A percentile compares a stretch with the other conserved stretches of the same genome.
These are phyloP conservation scores for Cheilosia soror DNA, from an alignment of 2,888 invertebrate genomes.

Conservation along the genomic window DNA sequence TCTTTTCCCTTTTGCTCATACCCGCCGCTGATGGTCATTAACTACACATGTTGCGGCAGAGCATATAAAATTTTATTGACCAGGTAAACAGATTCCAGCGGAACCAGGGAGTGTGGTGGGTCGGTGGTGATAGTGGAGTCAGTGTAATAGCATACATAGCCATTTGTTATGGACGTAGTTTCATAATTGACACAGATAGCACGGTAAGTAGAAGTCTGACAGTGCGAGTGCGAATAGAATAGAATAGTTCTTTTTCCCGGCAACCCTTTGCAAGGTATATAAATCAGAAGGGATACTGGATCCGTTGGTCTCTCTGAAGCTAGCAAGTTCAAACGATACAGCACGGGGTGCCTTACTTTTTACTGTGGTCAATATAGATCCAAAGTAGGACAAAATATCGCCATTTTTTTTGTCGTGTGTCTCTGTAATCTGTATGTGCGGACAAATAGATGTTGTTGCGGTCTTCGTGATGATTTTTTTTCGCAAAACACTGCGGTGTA, in stretches of 20 bases:
- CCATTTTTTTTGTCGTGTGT: conserved; percentile 4
- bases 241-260: not conserved
- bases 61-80: conserved; percentile 81
- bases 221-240: conserved; percentile 2
- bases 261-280: conserved; percentile 19
- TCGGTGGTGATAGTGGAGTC: not conserved
- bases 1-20: conserved; percentile 12
- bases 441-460: conserved; percentile 57
- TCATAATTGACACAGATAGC: conserved; percentile 58
- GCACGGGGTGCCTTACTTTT: conserved; percentile 39
- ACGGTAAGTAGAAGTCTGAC: conserved; percentile 37
- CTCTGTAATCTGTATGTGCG: not conserved
- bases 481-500: conserved; percentile 56
- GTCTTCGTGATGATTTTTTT: conserved; percentile 52
- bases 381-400: conserved; percentile 39
- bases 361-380: conserved; percentile 52
- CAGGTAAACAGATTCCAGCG: conserved; percentile 76
- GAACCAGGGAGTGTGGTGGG: not conserved
- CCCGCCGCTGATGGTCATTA: conserved; percentile 61
- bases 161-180: conserved; percentile 34
- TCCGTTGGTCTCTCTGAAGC: not conserved
- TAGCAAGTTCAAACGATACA: conserved; percentile 22
- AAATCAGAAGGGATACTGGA: conserved; percentile 39
- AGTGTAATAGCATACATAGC: not conserved
- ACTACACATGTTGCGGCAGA: conserved; percentile 70